Base-by-base conservation (phyloP, 2,113 vertebrate species). In the Mastomys natalensis region DNA sequence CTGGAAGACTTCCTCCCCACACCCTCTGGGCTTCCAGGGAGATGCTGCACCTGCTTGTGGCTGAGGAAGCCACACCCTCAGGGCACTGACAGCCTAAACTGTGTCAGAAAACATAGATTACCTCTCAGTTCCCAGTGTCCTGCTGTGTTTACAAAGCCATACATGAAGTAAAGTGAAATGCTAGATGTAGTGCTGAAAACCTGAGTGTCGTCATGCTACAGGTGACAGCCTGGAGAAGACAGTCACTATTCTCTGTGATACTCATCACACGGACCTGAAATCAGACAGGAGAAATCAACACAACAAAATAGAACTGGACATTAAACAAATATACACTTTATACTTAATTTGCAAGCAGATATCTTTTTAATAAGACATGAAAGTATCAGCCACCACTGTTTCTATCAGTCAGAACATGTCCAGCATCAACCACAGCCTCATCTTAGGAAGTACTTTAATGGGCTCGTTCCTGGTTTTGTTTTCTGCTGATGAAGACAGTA, bases 341-440 rank as follows among this genome's bases (percentile, higher is more conserved):
- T 92, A 72, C 96, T 95, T 95, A 95, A 92, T 92, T 96, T 96
- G 12, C 43, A 89, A 93, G 70, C 58, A 96, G 92, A 91, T 93
- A 94, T 11, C 68, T 89, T 89, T 94, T 90, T 90, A 96, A 97
- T 92, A 89, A 96, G 85, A 96, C 90, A 76, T 82, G 31, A 90
- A 94, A 96, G 40, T 91, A 89, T 68, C 91, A 94, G 87, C 45
- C 53, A 26, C 37, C 12, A 34, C 90, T 95, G 6, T 95, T 95
- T 53, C 73, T 85, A 66, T 95, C 70, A 45, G 34, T 94, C 87
- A 90, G 31, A 68, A 74, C 53, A 87, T 86, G 19, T 26, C 72
- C 96, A 29, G 74, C 60, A 45, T 92, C 19, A 73, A 72, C 66
- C 60, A 16, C 68, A 40, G 51, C 86, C 81, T 89, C 64, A 40